Base-by-base conservation (phyloP, 2,113 vertebrate species). In the Phycodurus eques region DNA sequence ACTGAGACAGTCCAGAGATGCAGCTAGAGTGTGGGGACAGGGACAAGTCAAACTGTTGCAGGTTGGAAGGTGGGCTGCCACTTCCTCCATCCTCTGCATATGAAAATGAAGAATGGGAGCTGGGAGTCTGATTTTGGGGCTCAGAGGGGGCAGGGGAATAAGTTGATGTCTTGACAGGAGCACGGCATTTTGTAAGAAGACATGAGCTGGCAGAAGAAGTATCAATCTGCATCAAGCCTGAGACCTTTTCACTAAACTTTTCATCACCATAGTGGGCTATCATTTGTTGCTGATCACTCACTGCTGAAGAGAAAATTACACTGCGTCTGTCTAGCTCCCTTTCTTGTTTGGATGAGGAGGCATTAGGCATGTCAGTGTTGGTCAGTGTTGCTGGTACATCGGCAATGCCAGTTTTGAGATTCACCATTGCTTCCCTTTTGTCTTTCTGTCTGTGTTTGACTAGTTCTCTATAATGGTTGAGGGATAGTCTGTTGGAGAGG, bases 391-490 rank as follows among this genome's bases (percentile, higher is more conserved):
- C 64, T 61, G 81, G 81, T 69, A 72, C 60, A 2, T 93, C 84
- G 90, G 93, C 93, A 85, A 85, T 93, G 3, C 90, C 62, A 4
- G 74, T 78, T 75, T 76, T 70, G 92, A 94, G 81, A 96, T 92
- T 91, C 93, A 92, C 84, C 89, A 93, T 8, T 94, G 93, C 88
- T 92, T 95, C 89, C 93, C 94, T 96, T 95, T 94, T 96, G 91
- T 95, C 95, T 94, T 98, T 96, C 95, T 94, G 96, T 96, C 98
- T 96, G 97, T 96, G 94, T 94, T 94, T 93, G 89, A 92, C 95
- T 92, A 95, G 95, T 91, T 97, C 96, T 83, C 94, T 92, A 75
- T 92, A 66, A 22, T 95, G 95, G 93, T 94, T 91, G 90, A 94
- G 95, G 77, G 93, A 89, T 69, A 96, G 93, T 94, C 94, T 95